Base-by-base conservation (phyloP, 2,113 vertebrate genomes). In the Solea solea region DNA sequence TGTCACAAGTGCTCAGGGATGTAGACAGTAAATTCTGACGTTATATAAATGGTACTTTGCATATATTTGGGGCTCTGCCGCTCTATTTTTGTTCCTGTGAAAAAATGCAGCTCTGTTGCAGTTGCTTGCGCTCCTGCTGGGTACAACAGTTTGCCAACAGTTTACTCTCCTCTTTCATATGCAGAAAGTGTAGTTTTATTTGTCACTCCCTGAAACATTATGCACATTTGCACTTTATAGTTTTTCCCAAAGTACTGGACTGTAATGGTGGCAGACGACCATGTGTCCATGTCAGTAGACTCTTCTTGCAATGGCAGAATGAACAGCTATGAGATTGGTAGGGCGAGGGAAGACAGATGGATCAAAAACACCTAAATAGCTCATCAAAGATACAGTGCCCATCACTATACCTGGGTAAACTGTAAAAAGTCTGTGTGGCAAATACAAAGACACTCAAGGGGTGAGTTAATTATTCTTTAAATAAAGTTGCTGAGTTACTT, bases 1-100 rank as follows among this genome's bases (percentile, higher is more conserved):
- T 94, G 92, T 94, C 94, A 94, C 90, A 90, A 92, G 85, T 86
- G 82, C 82, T 94, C 84, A 86, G 76, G 85, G 85, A 80, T 74
- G 82, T 3, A 77, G 76, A 81, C 84, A 76, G 89, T 83, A 82
- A 90, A 88, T 89, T 88, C 80, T 88, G 73, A 49, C 71, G 51
- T 68, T 90, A 86, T 83, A 82, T 80, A 84, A 34, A 64, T 8
- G 70, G 77, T 75, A 80, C 88, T 94, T 90, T 93, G 89, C 90
- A 94, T 93, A 88, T 15, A 74, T 91, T 94, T 90, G 79, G 81
- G 12, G 49, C 78, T 64, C 9, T 13, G 6, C 75, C 42, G 39
- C 48, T 63, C 53, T 28, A 56, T 70, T 62, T 76, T 83, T 74
- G 84, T 88, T 79, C 78, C 62, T 72, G 41, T 83, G 62, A 74